These are phyloP conservation scores for Macropis europaea DNA, from an alignment of 2,888 invertebrate species.

Conservation along the genomic window DNA sequence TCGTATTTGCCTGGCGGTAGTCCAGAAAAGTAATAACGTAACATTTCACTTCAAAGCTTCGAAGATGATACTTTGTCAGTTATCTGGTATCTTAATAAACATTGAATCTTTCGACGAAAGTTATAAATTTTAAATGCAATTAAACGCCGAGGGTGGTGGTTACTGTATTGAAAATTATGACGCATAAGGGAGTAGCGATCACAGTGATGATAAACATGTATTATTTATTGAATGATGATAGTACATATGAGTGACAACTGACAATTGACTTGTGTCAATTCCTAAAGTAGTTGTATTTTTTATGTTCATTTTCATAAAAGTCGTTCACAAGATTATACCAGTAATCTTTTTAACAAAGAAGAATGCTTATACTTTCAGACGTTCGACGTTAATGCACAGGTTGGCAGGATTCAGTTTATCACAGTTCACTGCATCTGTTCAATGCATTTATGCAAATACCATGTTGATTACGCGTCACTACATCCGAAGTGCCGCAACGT, in stretches of 20 bases:
- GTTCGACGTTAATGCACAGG: constrained; percentile 9
- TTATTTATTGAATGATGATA: too few relatives aligned
- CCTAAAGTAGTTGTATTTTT: too few relatives aligned
- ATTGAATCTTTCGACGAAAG: background rate
- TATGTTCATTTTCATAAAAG: too few relatives aligned
- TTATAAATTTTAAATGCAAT: background rate
- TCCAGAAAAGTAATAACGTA: constrained; percentile 65
- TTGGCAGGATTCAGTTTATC: constrained; percentile 30
- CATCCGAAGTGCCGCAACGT: constrained; percentile 6
- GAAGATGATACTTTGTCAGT: constrained; percentile 16
- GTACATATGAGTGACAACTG: too few relatives aligned
- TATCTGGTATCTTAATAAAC: constrained; percentile 27
- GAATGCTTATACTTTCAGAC: background rate
- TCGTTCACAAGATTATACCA: too few relatives aligned
- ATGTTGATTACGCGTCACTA: constrained; percentile 41
- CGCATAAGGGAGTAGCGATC: too few relatives aligned
- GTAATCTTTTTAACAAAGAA: too few relatives aligned
- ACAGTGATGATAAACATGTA: too few relatives aligned
- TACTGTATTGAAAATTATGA: background rate
- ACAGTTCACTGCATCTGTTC: constrained; percentile 43
- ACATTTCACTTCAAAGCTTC: constrained; percentile 58
- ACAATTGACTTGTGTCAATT: too few relatives aligned
- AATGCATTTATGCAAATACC: constrained; percentile 53
- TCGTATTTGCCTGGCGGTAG: constrained; percentile 46
- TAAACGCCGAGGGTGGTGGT: background rate